Evolutionary conservation across 2,113 vertebrate species (phyloP).

Genomic region (Zeus faber): DNA sequence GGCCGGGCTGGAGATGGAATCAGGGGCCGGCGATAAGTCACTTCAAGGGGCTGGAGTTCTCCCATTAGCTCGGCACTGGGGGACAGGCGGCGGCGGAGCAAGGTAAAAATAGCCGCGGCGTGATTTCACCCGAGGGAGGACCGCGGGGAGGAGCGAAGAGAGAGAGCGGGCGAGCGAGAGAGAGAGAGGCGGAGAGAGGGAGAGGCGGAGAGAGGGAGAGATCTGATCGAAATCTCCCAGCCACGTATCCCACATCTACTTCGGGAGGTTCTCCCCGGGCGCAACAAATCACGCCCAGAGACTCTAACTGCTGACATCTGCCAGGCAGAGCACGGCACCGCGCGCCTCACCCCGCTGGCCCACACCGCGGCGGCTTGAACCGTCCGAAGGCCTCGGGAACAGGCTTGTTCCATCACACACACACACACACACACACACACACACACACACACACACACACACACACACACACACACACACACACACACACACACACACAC

Average conservation of each 20-base stretch:
- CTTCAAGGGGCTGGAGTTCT: constrained; percentile 47
- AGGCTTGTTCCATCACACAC: background rate
- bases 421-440: background rate
- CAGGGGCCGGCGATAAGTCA: constrained; percentile 63
- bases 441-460: background rate
- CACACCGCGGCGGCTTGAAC: constrained; percentile 12
- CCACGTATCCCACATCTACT: constrained; percentile 57
- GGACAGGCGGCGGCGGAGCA: constrained; percentile 37
- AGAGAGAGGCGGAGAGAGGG: no score
- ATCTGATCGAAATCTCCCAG: constrained; percentile 70
- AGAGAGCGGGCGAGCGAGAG: no score
- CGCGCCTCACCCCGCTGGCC: constrained; percentile 12
- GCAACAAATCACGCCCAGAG: constrained; percentile 65
- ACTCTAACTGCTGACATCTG: constrained; percentile 59
- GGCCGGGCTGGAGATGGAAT: constrained; percentile 70
- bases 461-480: background rate
- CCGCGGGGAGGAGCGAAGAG: constrained; percentile 46
- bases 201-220: no score
- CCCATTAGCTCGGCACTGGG: no score
- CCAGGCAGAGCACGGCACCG: constrained; percentile 50
- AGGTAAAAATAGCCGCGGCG: constrained; percentile 72
- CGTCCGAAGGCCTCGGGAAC: no score
- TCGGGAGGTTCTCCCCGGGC: constrained; percentile 48
- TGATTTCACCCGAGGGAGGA: constrained; percentile 66
- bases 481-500: background rate